Percentiles rank a stretch among this genome's conserved stretches.
These are phyloP conservation scores for Charadrius vociferus DNA, from an alignment of 2,113 vertebrate species.

Conservation along the genomic window DNA sequence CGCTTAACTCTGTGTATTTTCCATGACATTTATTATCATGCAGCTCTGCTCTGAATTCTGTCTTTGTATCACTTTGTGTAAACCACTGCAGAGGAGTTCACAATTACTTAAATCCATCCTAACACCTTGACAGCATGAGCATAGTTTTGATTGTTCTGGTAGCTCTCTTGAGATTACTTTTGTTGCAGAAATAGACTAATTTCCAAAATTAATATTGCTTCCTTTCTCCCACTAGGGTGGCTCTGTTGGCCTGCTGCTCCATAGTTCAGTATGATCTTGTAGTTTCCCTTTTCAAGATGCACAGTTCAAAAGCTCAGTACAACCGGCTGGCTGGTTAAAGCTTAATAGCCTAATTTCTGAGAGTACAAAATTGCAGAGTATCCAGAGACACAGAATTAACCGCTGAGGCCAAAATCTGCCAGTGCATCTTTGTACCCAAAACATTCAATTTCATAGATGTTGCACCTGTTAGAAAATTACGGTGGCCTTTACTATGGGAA, in stretches of 20 bases:
- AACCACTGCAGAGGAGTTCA: background rate
- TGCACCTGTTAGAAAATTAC: background rate
- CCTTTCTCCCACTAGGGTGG: background rate
- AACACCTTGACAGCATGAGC: background rate
- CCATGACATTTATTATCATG: background rate
- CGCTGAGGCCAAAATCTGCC: background rate
- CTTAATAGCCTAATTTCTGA: background rate
- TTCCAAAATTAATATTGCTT: conserved; percentile 3
- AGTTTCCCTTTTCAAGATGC: background rate
- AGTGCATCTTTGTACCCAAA: background rate
- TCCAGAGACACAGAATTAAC: background rate
- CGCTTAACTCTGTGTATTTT: background rate
- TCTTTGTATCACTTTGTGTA: background rate
- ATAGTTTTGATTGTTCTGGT: background rate
- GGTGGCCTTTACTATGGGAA: background rate
- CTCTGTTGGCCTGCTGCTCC: background rate
- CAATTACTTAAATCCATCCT: background rate
- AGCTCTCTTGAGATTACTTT: background rate
- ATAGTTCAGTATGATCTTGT: background rate
- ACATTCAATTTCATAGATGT: background rate
- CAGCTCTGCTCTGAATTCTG: background rate
- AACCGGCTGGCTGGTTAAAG: background rate
- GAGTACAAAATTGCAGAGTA: background rate
- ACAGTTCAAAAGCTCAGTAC: background rate
- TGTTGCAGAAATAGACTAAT: background rate